These are phyloP conservation scores for Pantherophis alleghaniensis DNA, from an alignment of 2,797 vertebrate genomes.

Conservation along the genomic window DNA sequence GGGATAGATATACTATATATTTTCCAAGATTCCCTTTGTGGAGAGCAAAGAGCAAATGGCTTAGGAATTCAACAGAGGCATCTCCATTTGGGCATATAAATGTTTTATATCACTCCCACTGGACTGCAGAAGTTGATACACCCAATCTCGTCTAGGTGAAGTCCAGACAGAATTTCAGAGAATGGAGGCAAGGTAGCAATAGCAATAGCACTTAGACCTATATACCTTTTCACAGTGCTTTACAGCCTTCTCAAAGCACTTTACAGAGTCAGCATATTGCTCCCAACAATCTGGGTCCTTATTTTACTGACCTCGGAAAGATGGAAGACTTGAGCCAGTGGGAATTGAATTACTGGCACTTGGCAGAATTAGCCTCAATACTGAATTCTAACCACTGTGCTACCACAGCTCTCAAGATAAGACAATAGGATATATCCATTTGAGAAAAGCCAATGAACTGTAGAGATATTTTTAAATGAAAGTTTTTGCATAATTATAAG, in stretches of 20 bases:
- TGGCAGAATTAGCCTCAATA: too few species aligned
- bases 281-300: too few species aligned
- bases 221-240: too few species aligned
- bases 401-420: background rate
- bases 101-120: background rate
- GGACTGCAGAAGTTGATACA: background rate
- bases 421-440: background rate
- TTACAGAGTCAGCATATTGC: too few species aligned
- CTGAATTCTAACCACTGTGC: too few species aligned
- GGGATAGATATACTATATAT: background rate
- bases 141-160: background rate
- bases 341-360: too few species aligned
- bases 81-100: background rate
- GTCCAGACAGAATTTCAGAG: background rate
- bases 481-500: background rate
- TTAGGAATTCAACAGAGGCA: background rate
- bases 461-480: background rate
- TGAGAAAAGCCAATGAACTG: background rate
- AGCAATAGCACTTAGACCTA: too few species aligned
- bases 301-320: too few species aligned
- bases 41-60: background rate
- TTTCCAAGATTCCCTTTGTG: background rate
- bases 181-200: background rate
- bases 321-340: too few species aligned
- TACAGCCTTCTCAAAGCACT: too few species aligned